Evolutionary conservation across 2,797 vertebrate species (phyloP).

Genomic region (Siniperca scherzeri): DNA sequence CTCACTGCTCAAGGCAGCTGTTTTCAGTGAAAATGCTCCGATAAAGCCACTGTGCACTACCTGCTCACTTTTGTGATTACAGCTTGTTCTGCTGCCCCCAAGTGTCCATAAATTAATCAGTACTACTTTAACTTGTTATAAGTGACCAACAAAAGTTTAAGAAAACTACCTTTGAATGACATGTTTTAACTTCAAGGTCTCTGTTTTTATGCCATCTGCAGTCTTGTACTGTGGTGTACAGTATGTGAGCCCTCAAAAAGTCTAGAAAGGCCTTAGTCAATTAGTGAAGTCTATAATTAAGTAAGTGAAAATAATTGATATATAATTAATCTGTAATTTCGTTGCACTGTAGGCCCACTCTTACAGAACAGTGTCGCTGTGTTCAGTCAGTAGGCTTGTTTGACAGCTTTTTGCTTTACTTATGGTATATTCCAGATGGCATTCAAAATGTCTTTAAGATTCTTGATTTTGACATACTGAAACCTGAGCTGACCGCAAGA

Average conservation of each 20-base stretch:
- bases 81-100: no score
- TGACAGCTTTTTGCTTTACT: background rate
- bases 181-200: no score
- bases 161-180: no score
- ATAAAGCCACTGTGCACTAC: no score
- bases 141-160: no score
- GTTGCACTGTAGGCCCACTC: no score
- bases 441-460: background rate
- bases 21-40: no score
- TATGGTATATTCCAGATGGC: background rate
- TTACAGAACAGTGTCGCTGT: background rate
- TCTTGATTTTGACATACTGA: background rate
- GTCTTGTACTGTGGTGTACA: background rate
- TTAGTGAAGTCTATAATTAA: no score
- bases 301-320: no score
- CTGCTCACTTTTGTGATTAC: no score
- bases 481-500: background rate
- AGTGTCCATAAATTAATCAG: background rate
- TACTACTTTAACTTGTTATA: background rate
- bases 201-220: no score
- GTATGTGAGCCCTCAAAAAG: background rate
- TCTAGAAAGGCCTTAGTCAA: background rate
- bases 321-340: background rate
- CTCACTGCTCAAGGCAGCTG: no score
- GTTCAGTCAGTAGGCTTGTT: background rate